Evolutionary conservation across 2,888 invertebrate genomes (phyloP), one percentile per base, ranked within the genome.

Genomic region (Sisyra terminalis): DNA sequence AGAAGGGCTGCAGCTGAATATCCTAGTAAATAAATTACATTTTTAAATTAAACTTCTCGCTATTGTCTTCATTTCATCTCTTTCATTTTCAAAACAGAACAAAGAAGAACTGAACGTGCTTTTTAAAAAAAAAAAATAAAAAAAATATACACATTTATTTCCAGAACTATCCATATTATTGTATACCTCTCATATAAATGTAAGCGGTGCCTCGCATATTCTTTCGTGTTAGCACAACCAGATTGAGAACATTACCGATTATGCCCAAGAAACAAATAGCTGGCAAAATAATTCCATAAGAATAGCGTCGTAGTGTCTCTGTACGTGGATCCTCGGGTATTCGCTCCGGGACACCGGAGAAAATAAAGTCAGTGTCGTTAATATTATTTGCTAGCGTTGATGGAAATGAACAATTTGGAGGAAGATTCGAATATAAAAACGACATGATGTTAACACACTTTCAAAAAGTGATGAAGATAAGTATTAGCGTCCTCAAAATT

Each of bases 171-270:
- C 11, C 14, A 18, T 40, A 9, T 40, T 3, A 6, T 16, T 13
- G 2, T 5, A 69, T 56, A 79, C 79, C 78, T 61, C 78, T 62
- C 78, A 79, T 79, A 61, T 82, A 85, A 57, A 81, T 75, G 59
- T 85, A 85, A 32, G 84, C 84, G 1, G 80, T 78, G 34, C 82
- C 81, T 50, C 80, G 73, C 73, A 85, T 78, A 51, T 81, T 79
- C 47, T 77, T 73, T 46, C 82, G 69, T 32, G 82, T 82, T 46
- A 86, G 69, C 14, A 86, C 84, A 50, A 83, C 67, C 49, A 86
- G 65, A 61, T 85, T 86, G 49, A 86, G 69, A 32, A 81, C 67
- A 59, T 86, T 85, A 35, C 85, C 85, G 43, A 81, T 65, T 52
- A 86, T 79, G 38, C 83, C 83, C 46, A 80, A 64, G 45, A 72